Evolutionary conservation across 1,140 invertebrate genomes (phyloP), one percentile per base, ranked within the genome.

Genomic region (Diachasma alloeum): DNA sequence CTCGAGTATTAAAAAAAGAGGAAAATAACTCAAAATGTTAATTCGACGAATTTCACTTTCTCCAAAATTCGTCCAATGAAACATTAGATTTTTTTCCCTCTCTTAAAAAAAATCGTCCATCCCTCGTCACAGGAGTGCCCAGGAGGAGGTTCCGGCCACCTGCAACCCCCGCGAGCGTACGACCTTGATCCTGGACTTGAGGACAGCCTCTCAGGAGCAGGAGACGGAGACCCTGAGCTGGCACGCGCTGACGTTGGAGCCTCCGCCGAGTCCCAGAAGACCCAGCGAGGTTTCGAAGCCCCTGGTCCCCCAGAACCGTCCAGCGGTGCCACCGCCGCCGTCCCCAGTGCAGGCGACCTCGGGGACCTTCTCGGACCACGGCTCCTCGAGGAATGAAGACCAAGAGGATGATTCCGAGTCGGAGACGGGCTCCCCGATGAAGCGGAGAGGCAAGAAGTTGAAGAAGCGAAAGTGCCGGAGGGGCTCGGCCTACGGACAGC

Each of bases 111-210:
- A n/a, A n/a, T n/a, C n/a, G n/a, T n/a, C n/a, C n/a, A n/a, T n/a
- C n/a, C n/a, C n/a, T n/a, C n/a, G n/a, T n/a, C n/a, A n/a, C 48
- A 77, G 79, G 31, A 71, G 24, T 2, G 42, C 8, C 3, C 77
- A 78, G 10, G 75, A 81, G 6, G 81, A 81, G 8, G 24, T 59
- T 39, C 71, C 76, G 22, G 56, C 63, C 10, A 74, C 79, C 10
- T 80, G 79, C 59, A 80, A 81, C 75, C 81, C 75, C 0, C 81
- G 81, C 46, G 85, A 89, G 75, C 83, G 87, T 4, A 85, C 87
- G 2, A 84, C 84, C 3, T 79, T 91, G 5, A 86, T 91, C 4
- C 78, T 91, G 3, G 90, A 91, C 70, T 84, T 91, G 5, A 81
- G 89, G 37, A 76, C 84, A 0, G 84, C 79, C 8, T 79, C 83